These are phyloP conservation scores for Callopanchax toddi DNA, from an alignment of 2,113 vertebrate genomes.

Conservation along the genomic window DNA sequence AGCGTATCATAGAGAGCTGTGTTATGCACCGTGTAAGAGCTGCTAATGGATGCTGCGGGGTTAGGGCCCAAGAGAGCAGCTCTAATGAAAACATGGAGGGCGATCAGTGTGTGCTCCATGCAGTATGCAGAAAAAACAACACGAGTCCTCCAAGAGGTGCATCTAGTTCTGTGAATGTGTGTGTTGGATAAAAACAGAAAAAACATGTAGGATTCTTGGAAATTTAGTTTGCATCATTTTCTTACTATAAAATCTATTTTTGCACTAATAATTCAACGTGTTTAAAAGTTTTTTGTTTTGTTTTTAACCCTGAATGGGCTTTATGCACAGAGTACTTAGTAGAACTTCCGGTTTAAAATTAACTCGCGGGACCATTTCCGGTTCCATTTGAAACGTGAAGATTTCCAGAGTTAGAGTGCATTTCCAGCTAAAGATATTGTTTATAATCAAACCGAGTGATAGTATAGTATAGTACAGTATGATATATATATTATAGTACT, in stretches of 20 bases:
- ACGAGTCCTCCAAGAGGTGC: slow-evolving; percentile 24
- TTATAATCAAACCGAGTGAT: no score
- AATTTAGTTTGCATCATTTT: neutral
- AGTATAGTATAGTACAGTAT: no score
- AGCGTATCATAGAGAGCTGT: slow-evolving; percentile 40
- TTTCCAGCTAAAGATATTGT: no score
- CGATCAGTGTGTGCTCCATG: slow-evolving; percentile 49
- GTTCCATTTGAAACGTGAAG: no score
- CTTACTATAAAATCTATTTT: neutral
- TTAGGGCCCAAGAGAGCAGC: slow-evolving; percentile 40
- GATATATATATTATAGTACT: no score
- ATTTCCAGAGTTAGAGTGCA: no score
- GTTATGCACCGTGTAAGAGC: slow-evolving; percentile 39
- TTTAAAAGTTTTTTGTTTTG: neutral
- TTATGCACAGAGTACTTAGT: no score
- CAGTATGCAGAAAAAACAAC: slow-evolving; percentile 43
- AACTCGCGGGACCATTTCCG: no score
- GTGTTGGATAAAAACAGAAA: slow-evolving; percentile 3
- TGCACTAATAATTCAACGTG: no score
- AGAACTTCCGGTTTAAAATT: no score
- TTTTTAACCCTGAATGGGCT: no score
- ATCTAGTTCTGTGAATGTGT: slow-evolving; percentile 11
- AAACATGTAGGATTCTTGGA: neutral
- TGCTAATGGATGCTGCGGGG: slow-evolving; percentile 63
- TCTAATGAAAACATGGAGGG: slow-evolving; percentile 55